These are phyloP conservation scores for Gila orcuttii DNA, from an alignment of 2,113 vertebrate genomes.

Conservation along the genomic window DNA sequence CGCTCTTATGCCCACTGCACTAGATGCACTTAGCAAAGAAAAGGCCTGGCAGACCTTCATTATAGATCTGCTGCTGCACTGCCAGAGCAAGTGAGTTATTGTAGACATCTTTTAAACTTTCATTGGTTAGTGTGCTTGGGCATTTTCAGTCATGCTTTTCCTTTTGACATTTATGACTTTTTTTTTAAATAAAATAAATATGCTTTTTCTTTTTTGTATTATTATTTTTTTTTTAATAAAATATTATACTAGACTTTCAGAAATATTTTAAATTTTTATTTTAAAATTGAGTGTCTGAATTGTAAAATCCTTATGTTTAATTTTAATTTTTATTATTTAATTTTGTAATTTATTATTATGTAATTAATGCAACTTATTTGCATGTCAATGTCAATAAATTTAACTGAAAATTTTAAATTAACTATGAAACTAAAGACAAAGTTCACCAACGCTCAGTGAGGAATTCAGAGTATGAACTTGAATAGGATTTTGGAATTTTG, in stretches of 20 bases:
- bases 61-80: constrained; percentile 96
- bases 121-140: neutral
- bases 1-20: constrained; percentile 94
- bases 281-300: neutral
- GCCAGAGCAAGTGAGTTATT: constrained; percentile 93
- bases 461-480: too few species aligned
- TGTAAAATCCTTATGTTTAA: too few species aligned
- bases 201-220: neutral
- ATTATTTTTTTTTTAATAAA: neutral
- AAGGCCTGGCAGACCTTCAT: constrained; percentile 99
- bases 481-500: too few species aligned
- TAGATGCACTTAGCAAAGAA: constrained; percentile 98
- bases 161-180: neutral
- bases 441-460: neutral
- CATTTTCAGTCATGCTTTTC: neutral
- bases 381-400: too few species aligned
- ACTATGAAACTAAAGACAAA: too few species aligned
- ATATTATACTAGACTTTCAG: neutral
- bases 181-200: neutral
- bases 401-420: too few species aligned
- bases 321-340: neutral
- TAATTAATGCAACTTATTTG: too few species aligned
- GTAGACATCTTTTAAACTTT: neutral
- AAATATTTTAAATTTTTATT: neutral
- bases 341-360: neutral